Conservation (phyloP, 2,113 vertebrate genomes). For the Sigmodon hispidus region DNA sequence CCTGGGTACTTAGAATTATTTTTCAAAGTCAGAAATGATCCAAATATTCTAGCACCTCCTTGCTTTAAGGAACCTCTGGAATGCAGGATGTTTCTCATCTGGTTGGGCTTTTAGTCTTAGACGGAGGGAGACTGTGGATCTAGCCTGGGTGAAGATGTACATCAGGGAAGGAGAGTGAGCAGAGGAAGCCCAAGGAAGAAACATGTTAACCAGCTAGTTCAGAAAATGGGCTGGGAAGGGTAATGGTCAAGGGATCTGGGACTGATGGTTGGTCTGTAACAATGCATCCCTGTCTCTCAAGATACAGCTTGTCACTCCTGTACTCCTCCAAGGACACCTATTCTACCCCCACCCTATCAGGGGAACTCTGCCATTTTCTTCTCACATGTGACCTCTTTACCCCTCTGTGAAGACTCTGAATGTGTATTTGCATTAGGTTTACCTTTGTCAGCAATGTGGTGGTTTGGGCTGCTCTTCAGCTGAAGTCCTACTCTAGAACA, state of each 20-base stretch:
- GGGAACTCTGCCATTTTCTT: not conserved
- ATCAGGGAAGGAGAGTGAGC: too few relatives aligned
- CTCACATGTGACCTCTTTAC: not conserved
- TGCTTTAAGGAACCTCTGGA: not conserved
- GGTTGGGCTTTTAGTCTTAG: not conserved
- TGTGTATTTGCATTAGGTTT: too few relatives aligned
- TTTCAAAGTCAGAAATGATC: constrained; percentile 1
- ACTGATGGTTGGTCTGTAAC: not conserved
- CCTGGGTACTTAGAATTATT: not conserved
- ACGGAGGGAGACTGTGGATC: not conserved
- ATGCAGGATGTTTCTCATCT: not conserved
- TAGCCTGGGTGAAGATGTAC: not conserved
- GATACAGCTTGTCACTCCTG: not conserved
- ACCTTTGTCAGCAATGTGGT: not conserved
- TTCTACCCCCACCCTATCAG: too few relatives aligned
- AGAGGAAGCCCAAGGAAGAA: not conserved
- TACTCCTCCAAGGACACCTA: not conserved
- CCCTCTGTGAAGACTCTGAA: too few relatives aligned
- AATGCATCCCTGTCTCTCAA: not conserved
- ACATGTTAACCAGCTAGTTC: not conserved
- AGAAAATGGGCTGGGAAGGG: not conserved
- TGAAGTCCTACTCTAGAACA: not conserved
- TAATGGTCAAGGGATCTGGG: not conserved
- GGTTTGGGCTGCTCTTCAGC: not conserved
- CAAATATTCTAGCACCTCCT: not conserved